Evolutionary conservation across 2,888 invertebrate genomes (phyloP).

Genomic region (Stramonita haemastoma): DNA sequence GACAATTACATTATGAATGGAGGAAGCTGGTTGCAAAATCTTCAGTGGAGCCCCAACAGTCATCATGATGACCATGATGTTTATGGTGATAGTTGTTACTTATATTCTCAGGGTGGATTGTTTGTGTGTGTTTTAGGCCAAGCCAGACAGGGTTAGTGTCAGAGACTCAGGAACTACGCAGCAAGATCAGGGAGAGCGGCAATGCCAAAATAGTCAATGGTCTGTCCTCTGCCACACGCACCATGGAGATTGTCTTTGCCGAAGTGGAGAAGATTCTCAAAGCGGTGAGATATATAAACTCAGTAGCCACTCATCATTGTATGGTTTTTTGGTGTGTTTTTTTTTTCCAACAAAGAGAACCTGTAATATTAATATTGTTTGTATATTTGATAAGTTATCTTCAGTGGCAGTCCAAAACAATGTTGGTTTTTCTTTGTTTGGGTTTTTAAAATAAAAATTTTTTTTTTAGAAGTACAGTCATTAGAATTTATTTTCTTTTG

Average conservation of each 20-base stretch:
- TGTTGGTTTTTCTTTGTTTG: too few relatives aligned
- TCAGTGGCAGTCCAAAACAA: too few relatives aligned
- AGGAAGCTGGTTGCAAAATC: too few relatives aligned
- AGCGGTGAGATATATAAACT: constrained; percentile 56
- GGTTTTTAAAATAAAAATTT: too few relatives aligned
- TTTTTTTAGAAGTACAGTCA: too few relatives aligned
- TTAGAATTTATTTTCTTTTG: too few relatives aligned
- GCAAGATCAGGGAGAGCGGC: constrained; percentile 62
- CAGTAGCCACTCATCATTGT: not conserved
- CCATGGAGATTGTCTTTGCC: constrained; percentile 62
- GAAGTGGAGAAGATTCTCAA: constrained; percentile 66
- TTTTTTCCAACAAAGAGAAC: not conserved
- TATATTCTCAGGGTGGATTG: too few relatives aligned
- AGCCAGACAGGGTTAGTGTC: constrained; percentile 45
- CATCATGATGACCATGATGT: too few relatives aligned
- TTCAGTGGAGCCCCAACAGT: too few relatives aligned
- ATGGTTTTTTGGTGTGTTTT: not conserved
- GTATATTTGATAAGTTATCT: not conserved
- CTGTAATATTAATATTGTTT: not conserved
- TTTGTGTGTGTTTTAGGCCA: constrained; percentile 41
- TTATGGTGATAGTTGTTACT: too few relatives aligned
- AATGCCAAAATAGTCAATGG: constrained; percentile 66
- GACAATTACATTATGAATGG: too few relatives aligned
- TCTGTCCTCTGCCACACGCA: constrained; percentile 60
- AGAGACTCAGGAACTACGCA: constrained; percentile 61